A percentile compares a stretch with the other conserved stretches of the same genome.
Conservation (phyloP, 2,797 vertebrate genomes). For the Channa striata region DNA sequence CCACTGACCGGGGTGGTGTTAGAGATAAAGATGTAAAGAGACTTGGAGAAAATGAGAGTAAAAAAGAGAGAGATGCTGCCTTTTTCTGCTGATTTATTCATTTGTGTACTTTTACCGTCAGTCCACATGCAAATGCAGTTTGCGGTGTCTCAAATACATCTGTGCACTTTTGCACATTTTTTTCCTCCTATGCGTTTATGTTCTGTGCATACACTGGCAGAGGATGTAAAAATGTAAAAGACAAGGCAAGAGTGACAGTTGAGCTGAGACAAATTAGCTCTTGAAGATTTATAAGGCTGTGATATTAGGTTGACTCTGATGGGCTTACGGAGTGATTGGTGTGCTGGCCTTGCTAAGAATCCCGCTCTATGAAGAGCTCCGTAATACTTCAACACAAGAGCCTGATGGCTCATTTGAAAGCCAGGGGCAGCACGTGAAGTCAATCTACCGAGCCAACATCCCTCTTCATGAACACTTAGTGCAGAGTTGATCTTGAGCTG, state of each 20-base stretch:
- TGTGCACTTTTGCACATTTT: too few species aligned
- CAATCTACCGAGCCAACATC: conserved; percentile 47
- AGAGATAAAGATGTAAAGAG: conserved; percentile 18
- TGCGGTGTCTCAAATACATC: conserved; percentile 11
- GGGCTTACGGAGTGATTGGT: conserved; percentile 64
- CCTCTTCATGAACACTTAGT: conserved; percentile 60
- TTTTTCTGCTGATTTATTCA: conserved; percentile 12
- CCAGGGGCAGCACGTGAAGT: conserved; percentile 45
- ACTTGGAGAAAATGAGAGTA: background rate
- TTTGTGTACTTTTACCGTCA: background rate
- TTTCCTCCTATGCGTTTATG: background rate
- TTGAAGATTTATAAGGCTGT: conserved; percentile 51
- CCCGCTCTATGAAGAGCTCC: conserved; percentile 41
- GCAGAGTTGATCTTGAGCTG: conserved; percentile 53
- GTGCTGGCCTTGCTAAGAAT: conserved; percentile 58
- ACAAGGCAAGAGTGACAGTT: conserved; percentile 30
- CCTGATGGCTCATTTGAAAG: conserved; percentile 68
- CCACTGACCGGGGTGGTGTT: background rate
- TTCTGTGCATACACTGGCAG: background rate
- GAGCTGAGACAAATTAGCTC: conserved; percentile 35
- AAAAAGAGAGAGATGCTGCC: background rate
- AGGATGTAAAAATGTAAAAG: conserved; percentile 29
- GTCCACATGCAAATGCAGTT: background rate
- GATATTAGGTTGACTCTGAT: conserved; percentile 54
- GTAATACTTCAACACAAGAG: conserved; percentile 62